These are phyloP conservation scores for Boloria euphrosyne DNA, from an alignment of 2,888 invertebrate genomes.

Conservation along the genomic window DNA sequence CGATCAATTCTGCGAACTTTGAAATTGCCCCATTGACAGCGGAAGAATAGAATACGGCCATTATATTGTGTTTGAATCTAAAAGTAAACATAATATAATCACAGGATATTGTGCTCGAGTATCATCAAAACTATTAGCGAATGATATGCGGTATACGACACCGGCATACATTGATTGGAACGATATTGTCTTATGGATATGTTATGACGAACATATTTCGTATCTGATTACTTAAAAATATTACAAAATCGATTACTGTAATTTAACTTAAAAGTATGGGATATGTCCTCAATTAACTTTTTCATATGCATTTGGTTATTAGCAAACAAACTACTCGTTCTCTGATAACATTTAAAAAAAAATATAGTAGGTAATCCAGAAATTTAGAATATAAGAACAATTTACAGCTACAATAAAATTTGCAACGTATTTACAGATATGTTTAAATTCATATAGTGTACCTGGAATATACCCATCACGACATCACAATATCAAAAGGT, in stretches of 20 bases:
- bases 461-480: no score
- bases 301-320: no score
- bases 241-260: neutral
- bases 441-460: no score
- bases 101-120: slow-evolving; percentile 76
- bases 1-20: slow-evolving; percentile 14
- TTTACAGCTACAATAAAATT: no score
- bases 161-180: slow-evolving; percentile 35
- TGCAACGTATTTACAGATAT: no score
- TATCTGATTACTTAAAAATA: slow-evolving; percentile 19
- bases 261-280: neutral
- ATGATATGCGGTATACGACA: slow-evolving; percentile 49
- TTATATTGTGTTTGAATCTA: slow-evolving; percentile 67
- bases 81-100: slow-evolving; percentile 74
- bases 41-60: slow-evolving; percentile 46
- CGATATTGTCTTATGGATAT: slow-evolving; percentile 22
- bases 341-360: no score
- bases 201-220: slow-evolving; percentile 26
- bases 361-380: no score
- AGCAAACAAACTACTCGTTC: no score
- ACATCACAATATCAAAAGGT: neutral
- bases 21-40: slow-evolving; percentile 30
- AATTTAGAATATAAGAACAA: no score
- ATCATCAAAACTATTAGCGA: slow-evolving; percentile 75
- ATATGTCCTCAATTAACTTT: no score